Percentiles rank a stretch among this genome's conserved stretches.
phyloP scores from a whole-genome alignment of 1,140 invertebrate species.

The Pseudomyrmex cubaensis region DNA sequence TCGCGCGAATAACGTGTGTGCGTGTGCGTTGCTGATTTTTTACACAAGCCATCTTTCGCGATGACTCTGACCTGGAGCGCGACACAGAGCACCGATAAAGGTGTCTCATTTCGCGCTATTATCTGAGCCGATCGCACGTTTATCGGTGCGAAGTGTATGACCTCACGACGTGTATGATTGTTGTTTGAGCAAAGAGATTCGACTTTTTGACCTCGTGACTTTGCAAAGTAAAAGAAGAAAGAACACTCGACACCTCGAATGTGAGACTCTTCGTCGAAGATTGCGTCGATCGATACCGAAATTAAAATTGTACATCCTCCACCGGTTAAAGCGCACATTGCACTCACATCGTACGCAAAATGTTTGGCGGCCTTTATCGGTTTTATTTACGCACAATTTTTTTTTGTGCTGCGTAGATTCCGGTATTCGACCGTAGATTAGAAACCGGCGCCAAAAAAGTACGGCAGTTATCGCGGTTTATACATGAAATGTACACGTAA shows the following conservation, averaged over 20 bases:
- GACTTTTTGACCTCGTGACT: not conserved
- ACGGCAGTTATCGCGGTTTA: conserved; percentile 44
- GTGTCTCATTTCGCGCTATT: conserved; percentile 38
- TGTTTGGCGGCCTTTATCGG: not conserved
- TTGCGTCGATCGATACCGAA: not conserved
- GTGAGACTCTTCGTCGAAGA: not conserved
- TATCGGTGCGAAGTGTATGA: conserved; percentile 63
- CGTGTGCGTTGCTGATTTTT: not conserved
- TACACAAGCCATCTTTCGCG: conserved; percentile 1
- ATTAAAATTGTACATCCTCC: no score
- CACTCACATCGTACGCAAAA: not conserved
- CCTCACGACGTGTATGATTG: conserved; percentile 48
- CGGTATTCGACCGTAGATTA: conserved; percentile 17
- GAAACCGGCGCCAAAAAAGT: conserved; percentile 51
- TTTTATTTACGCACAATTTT: conserved; percentile 7
- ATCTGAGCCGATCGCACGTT: conserved; percentile 43
- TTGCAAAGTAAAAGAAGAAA: no score
- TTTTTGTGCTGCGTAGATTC: not conserved
- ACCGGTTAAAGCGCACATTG: not conserved
- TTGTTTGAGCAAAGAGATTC: conserved; percentile 15
- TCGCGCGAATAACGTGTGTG: not conserved
- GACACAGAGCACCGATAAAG: conserved; percentile 60
- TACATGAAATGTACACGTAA: conserved; percentile 46
- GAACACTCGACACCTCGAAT: not conserved
- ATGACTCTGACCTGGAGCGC: conserved; percentile 69